Percentiles rank a stretch among this genome's conserved stretches.
These are phyloP conservation scores for Myzus persicae DNA, from an alignment of 1,140 invertebrate genomes.

Conservation along the genomic window DNA sequence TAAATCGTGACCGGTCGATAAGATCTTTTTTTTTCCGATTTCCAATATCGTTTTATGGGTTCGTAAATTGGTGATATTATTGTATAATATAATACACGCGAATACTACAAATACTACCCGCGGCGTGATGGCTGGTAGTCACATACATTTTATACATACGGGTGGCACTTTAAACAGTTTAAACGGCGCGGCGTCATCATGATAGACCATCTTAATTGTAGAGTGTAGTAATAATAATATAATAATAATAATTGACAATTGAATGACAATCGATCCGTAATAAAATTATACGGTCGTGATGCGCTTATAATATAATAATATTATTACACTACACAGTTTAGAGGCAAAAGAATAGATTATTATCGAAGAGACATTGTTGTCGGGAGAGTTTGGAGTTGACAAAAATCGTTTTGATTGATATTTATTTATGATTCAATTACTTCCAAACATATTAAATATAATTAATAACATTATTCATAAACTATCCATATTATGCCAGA, in stretches of 20 bases:
- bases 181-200: not conserved
- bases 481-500: not conserved
- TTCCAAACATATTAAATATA: not conserved
- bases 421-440: not conserved
- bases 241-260: not conserved
- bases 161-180: not conserved
- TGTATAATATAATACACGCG: not conserved
- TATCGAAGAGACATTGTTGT: not conserved
- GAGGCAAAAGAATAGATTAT: not conserved
- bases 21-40: conserved; percentile 25
- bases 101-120: not conserved
- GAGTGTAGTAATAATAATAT: not conserved
- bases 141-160: not conserved
- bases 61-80: not conserved
- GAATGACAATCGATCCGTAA: not conserved
- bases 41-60: not conserved
- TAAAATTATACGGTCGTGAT: not conserved
- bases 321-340: not conserved
- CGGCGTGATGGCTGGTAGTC: not conserved
- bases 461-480: no score
- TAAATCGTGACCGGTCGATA: conserved; percentile 25
- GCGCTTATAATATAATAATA: not conserved
- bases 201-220: not conserved
- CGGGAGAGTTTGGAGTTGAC: not conserved
- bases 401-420: not conserved